Evolutionary conservation across 2,113 vertebrate species (phyloP).

Genomic region (Papio anubis): DNA sequence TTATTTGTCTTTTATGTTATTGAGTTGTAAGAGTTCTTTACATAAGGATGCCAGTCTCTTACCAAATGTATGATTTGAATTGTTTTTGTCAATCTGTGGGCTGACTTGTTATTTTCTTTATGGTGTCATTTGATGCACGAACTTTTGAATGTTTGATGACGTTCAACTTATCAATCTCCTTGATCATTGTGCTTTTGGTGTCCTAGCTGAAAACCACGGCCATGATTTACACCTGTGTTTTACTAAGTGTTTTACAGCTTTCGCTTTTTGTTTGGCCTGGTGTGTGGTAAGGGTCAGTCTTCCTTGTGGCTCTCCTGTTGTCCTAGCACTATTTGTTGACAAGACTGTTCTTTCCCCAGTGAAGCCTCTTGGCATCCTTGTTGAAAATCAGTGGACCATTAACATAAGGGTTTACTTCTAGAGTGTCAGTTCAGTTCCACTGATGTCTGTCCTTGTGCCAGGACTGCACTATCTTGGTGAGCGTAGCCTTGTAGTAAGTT

Average conservation of each 20-base stretch:
- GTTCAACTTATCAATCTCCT: accelerated
- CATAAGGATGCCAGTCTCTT: background rate
- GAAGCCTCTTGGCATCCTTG: background rate
- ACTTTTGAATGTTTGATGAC: background rate
- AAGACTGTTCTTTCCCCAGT: background rate
- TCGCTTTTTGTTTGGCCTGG: background rate
- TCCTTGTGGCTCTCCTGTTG: no score
- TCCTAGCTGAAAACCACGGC: accelerated
- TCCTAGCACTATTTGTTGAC: background rate
- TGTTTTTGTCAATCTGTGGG: no score
- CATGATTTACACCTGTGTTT: background rate
- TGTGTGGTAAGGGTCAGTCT: background rate
- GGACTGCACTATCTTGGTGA: no score
- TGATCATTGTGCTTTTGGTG: background rate
- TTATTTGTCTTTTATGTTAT: background rate
- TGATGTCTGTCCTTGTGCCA: accelerated
- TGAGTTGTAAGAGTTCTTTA: background rate
- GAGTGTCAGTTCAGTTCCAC: accelerated
- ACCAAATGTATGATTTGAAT: background rate
- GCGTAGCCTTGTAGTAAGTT: no score
- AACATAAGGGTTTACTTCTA: background rate
- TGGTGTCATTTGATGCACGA: background rate
- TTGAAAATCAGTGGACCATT: accelerated
- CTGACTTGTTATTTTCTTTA: background rate
- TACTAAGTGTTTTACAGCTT: background rate